Conservation (phyloP, 2,113 vertebrate species). For the Caloenas nicobarica region DNA sequence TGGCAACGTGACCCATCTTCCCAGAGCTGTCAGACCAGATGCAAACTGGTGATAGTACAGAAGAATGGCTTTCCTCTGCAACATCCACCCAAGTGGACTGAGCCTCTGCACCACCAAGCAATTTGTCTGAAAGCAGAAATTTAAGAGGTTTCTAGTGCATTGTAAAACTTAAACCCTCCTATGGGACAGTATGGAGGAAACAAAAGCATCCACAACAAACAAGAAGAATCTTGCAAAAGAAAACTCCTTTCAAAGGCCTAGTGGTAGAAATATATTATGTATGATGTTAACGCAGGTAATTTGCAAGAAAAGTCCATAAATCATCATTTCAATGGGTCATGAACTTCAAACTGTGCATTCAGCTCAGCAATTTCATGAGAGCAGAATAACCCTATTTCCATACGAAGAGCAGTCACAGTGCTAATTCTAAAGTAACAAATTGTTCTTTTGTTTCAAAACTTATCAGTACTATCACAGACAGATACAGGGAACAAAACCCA, state of each 20-base stretch:
- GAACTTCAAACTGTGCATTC: conserved; percentile 55
- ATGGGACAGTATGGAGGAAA: background rate
- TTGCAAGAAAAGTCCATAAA: conserved; percentile 33
- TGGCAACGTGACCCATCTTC: background rate
- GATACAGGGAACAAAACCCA: background rate
- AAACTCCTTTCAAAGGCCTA: background rate
- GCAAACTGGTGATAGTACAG: background rate
- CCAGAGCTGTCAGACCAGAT: background rate
- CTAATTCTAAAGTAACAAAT: conserved; percentile 55
- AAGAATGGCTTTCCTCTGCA: background rate
- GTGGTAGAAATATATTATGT: background rate
- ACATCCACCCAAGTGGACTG: background rate
- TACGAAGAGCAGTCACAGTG: conserved; percentile 11
- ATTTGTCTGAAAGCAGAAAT: background rate
- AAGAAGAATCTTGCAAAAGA: background rate
- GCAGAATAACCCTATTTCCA: conserved; percentile 59
- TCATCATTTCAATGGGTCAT: conserved; percentile 21
- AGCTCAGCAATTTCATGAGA: conserved; percentile 42
- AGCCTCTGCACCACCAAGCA: background rate
- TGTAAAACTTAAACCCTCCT: background rate
- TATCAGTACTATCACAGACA: conserved; percentile 3
- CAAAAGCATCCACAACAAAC: background rate
- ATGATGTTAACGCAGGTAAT: background rate
- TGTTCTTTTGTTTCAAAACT: conserved; percentile 12
- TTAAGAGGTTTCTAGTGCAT: background rate